Evolutionary conservation across 2,113 vertebrate genomes (phyloP).

Genomic region (Dipodomys ordii): DNA sequence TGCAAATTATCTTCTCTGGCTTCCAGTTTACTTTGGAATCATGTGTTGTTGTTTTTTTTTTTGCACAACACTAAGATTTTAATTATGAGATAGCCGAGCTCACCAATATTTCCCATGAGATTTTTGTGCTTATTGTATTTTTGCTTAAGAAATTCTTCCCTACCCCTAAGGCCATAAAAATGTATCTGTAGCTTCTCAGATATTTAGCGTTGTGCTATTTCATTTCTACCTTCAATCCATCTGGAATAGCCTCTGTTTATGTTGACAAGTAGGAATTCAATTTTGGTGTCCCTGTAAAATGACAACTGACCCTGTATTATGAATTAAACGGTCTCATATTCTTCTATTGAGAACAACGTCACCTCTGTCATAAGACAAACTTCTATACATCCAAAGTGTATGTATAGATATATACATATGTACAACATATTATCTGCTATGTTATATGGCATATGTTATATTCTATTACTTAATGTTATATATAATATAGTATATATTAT

Average conservation of each 20-base stretch:
- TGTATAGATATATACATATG: too few species aligned
- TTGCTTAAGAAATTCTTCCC: background rate
- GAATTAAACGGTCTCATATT: constrained; percentile 5
- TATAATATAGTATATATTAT: background rate
- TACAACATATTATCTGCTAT: background rate
- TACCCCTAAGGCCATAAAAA: background rate
- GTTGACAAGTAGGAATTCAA: background rate
- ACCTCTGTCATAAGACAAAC: background rate
- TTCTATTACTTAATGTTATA: too few species aligned
- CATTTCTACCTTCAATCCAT: background rate
- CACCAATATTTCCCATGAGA: background rate
- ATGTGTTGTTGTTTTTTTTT: background rate
- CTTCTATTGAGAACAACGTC: background rate
- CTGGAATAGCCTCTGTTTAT: background rate
- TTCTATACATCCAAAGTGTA: background rate
- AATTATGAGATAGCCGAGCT: background rate
- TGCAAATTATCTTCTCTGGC: background rate
- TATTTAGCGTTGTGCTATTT: background rate
- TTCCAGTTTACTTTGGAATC: background rate
- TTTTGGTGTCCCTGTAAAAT: constrained; percentile 18
- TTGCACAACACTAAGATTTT: background rate
- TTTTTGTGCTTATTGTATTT: constrained; percentile 2
- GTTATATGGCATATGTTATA: too few species aligned
- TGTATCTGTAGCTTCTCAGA: background rate
- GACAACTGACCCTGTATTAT: background rate